These are phyloP conservation scores for Bedellia somnulentella DNA, from an alignment of 2,888 invertebrate genomes.

Conservation along the genomic window DNA sequence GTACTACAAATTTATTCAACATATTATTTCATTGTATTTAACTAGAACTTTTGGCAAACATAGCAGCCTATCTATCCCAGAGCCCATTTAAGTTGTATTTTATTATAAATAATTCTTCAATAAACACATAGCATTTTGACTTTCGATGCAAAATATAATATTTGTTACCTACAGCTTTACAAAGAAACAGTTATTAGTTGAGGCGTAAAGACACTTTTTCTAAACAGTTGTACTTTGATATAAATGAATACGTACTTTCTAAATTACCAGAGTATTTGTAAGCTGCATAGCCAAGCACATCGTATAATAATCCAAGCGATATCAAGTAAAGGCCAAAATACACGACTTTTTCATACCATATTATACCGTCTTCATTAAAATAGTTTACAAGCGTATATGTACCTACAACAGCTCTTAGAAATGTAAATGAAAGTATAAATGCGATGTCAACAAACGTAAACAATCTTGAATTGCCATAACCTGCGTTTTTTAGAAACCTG, in stretches of 20 bases:
- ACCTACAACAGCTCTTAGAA: constrained; percentile 53
- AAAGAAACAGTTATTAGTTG: too few species aligned
- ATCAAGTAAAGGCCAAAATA: constrained; percentile 36
- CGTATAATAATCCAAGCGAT: constrained; percentile 41
- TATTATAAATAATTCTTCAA: background rate
- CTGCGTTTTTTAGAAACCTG: constrained; percentile 55
- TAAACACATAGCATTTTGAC: background rate
- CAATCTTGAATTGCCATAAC: constrained; percentile 38
- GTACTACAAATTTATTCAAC: too few species aligned
- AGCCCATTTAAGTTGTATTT: too few species aligned
- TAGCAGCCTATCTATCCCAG: too few species aligned
- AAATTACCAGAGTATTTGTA: constrained; percentile 34
- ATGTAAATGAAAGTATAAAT: constrained; percentile 50
- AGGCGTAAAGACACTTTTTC: too few species aligned
- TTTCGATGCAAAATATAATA: background rate
- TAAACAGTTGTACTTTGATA: too few species aligned
- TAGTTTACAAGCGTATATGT: constrained; percentile 46
- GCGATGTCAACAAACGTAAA: constrained; percentile 45
- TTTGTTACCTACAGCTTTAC: too few species aligned
- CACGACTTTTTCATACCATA: constrained; percentile 34
- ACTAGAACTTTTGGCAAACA: too few species aligned
- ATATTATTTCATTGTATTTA: too few species aligned
- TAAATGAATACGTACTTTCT: constrained; percentile 23
- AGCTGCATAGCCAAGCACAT: constrained; percentile 36
- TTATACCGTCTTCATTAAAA: too few species aligned